phyloP scores from a whole-genome alignment of 1,140 invertebrate genomes.

The Caenorhabditis remanei region DNA sequence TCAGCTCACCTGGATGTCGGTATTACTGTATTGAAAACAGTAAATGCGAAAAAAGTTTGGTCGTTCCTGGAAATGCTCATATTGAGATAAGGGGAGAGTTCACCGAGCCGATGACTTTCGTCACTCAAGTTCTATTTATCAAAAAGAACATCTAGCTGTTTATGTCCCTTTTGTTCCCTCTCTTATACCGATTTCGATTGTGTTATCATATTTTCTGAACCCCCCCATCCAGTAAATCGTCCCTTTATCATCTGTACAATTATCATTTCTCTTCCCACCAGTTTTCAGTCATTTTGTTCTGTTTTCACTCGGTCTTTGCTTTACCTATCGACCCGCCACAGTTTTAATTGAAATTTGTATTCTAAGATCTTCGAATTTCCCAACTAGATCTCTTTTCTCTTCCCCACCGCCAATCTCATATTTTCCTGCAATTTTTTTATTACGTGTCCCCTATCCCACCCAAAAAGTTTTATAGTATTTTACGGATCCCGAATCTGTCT shows the following conservation, averaged over 20 bases:
- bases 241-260: background rate
- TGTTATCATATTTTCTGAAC: no score
- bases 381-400: no score
- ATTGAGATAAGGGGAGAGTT: background rate
- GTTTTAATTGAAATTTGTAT: no score
- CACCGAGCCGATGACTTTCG: constrained; percentile 19
- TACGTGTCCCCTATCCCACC: no score
- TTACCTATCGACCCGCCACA: no score
- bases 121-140: constrained; percentile 13
- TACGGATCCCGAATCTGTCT: no score
- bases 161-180: background rate
- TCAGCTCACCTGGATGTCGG: background rate
- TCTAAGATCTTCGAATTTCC: no score
- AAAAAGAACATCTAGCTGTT: constrained; percentile 17
- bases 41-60: background rate
- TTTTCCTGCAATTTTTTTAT: no score
- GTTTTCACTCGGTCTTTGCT: background rate
- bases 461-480: no score
- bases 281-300: background rate
- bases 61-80: constrained; percentile 36
- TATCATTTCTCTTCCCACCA: background rate
- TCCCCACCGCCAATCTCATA: no score
- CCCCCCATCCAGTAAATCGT: background rate
- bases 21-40: background rate
- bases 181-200: background rate